Evolutionary conservation across 2,888 invertebrate species (phyloP).

Genomic region (Eulithis prunata): DNA sequence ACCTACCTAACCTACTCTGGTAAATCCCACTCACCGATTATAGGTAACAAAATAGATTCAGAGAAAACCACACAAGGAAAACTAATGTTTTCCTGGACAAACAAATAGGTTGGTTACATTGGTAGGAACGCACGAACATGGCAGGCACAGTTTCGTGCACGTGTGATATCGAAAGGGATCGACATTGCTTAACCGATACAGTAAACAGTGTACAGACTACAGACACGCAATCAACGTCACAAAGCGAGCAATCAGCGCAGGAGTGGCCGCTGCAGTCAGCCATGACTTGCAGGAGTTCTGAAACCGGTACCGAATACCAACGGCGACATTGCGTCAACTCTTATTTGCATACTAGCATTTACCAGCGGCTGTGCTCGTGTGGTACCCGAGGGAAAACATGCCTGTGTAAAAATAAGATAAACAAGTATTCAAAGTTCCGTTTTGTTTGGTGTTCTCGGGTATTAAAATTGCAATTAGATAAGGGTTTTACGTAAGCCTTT

Average conservation of each 20-base stretch:
- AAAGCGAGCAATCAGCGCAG: conserved; percentile 35
- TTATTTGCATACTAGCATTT: conserved; percentile 6
- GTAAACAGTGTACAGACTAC: conserved; percentile 18
- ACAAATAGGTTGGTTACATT: too few species aligned
- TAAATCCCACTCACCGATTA: too few species aligned
- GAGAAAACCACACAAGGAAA: too few species aligned
- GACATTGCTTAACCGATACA: conserved; percentile 27
- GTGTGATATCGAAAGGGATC: conserved; percentile 27
- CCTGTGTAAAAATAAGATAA: too few species aligned
- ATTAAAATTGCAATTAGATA: too few species aligned
- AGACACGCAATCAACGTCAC: conserved; percentile 38
- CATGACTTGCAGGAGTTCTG: conserved; percentile 34
- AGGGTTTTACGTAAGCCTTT: too few species aligned
- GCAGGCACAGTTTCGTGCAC: conserved; percentile 4
- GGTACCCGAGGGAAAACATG: not conserved
- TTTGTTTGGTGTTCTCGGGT: too few species aligned
- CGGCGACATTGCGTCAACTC: conserved; percentile 16
- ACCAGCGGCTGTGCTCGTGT: not conserved
- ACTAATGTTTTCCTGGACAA: too few species aligned
- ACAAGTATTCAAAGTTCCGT: too few species aligned
- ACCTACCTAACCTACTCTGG: too few species aligned
- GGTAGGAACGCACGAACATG: not conserved
- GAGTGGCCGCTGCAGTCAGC: conserved; percentile 36
- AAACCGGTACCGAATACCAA: conserved; percentile 23
- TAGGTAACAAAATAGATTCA: too few species aligned